A percentile compares a stretch with the other conserved stretches of the same genome.
phyloP scores from a whole-genome alignment of 2,797 vertebrate genomes.

The Phoebastria nigripes region DNA sequence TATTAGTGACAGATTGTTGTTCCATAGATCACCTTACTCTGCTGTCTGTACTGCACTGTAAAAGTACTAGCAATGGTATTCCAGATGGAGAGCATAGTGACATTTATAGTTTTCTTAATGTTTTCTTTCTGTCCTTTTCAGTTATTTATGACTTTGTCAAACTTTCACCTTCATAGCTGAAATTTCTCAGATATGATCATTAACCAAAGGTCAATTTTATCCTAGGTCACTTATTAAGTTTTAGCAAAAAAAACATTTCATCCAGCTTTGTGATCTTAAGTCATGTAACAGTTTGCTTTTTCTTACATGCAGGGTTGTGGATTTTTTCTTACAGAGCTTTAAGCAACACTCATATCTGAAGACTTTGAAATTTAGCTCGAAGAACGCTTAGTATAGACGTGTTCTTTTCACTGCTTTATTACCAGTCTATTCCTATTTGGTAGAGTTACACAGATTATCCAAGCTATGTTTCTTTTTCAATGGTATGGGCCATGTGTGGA shows the following conservation, averaged over 20 bases:
- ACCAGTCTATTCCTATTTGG: neutral
- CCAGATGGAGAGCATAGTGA: neutral
- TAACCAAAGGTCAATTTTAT: neutral
- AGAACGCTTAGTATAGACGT: neutral
- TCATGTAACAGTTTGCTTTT: neutral
- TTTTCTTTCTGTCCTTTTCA: conserved; percentile 11
- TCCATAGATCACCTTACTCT: conserved; percentile 9
- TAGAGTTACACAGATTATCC: neutral
- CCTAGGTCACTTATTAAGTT: neutral
- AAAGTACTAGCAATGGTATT: neutral
- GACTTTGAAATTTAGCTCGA: neutral
- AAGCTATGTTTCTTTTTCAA: neutral
- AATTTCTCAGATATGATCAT: neutral
- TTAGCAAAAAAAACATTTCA: neutral
- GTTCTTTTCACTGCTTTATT: neutral
- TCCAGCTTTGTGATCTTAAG: neutral
- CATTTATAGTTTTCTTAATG: neutral
- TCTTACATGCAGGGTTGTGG: neutral
- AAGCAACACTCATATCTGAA: neutral
- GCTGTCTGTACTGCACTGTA: neutral
- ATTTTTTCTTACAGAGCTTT: neutral
- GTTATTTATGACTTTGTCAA: neutral
- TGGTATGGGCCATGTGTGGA: neutral
- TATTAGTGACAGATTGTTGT: conserved; percentile 31
- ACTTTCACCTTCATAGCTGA: neutral